Evolutionary conservation across 2,113 vertebrate genomes (phyloP).

Genomic region (Toxostoma redivivum): DNA sequence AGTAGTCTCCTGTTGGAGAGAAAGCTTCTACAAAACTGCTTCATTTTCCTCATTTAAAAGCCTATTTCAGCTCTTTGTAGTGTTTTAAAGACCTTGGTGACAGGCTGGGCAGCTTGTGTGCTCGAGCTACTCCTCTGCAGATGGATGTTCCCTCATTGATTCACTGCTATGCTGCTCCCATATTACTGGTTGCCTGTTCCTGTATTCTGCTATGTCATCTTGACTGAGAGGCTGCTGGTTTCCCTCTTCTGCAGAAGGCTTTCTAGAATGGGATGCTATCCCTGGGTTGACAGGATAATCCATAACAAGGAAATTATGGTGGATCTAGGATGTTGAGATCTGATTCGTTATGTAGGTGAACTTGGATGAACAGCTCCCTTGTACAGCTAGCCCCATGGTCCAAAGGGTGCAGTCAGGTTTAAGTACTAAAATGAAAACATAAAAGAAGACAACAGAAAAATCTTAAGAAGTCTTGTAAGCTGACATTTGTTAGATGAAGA

Average conservation of each 20-base stretch:
- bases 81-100: not conserved
- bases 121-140: not conserved
- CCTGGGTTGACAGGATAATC: not conserved
- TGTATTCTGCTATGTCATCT: not conserved
- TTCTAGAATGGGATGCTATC: not conserved
- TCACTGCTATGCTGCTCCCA: fast-evolving
- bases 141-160: fast-evolving
- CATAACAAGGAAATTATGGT: not conserved
- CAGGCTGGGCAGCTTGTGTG: not conserved
- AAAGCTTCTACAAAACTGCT: not conserved
- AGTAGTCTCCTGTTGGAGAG: not conserved
- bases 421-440: not conserved
- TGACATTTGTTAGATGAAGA: not conserved
- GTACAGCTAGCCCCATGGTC: not conserved
- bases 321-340: not conserved
- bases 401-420: not conserved
- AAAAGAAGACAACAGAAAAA: not conserved
- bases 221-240: not conserved
- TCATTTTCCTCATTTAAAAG: not conserved
- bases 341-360: not conserved
- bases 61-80: not conserved
- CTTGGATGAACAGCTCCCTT: not conserved
- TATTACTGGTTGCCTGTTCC: not conserved
- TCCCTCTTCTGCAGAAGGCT: not conserved
- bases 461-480: not conserved